Evolutionary conservation across 2,888 invertebrate genomes (phyloP).

Genomic region (Diaphora mendica): DNA sequence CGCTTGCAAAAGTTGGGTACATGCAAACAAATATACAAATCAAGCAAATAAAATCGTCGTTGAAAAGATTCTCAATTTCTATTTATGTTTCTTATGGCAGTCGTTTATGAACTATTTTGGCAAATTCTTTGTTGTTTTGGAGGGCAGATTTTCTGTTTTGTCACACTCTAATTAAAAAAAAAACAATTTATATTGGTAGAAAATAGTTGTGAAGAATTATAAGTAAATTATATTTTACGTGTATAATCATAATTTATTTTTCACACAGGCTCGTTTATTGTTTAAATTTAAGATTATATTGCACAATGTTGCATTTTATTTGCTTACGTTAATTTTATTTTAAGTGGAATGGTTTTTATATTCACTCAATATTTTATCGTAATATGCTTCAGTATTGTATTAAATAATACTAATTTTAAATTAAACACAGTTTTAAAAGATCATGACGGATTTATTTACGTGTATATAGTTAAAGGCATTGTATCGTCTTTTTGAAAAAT

Average conservation of each 20-base stretch:
- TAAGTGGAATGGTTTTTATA: conserved; percentile 24
- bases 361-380: conserved; percentile 7
- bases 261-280: conserved; percentile 5
- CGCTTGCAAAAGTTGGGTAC: too few species aligned
- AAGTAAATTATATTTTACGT: background rate
- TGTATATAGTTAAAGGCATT: background rate
- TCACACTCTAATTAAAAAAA: background rate
- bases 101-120: background rate
- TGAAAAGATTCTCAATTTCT: background rate
- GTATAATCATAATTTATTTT: conserved; percentile 25
- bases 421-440: background rate
- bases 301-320: conserved; percentile 48
- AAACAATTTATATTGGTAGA: background rate
- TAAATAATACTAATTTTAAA: conserved; percentile 14
- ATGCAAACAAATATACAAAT: too few species aligned
- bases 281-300: conserved; percentile 21
- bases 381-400: conserved; percentile 36
- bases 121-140: background rate
- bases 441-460: background rate
- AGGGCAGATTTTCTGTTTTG: background rate
- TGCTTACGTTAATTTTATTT: conserved; percentile 26
- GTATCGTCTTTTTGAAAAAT: too few species aligned
- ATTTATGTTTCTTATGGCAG: background rate
- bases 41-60: too few species aligned
- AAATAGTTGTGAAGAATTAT: background rate